Conservation (phyloP, 2,113 vertebrate species). For the Poecile atricapillus region DNA sequence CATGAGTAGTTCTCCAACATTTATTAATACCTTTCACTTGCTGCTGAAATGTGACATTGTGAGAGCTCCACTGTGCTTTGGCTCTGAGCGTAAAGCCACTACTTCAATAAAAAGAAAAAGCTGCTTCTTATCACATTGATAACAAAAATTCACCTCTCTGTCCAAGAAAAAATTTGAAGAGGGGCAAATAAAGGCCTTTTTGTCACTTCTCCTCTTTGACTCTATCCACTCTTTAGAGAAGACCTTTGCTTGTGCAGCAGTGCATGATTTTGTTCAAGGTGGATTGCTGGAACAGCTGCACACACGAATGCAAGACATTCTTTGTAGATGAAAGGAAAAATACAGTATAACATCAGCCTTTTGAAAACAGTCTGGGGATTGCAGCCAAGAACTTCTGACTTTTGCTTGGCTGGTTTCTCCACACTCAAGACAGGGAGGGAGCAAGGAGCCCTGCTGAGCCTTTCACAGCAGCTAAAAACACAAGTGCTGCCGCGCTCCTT, state of each 20-base stretch:
- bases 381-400: conserved; percentile 40
- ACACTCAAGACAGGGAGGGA: not conserved
- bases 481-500: not conserved
- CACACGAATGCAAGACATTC: not conserved
- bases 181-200: not conserved
- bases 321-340: conserved; percentile 50
- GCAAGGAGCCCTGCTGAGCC: not conserved
- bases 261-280: not conserved
- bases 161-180: not conserved
- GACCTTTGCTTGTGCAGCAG: not conserved
- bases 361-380: conserved; percentile 30
- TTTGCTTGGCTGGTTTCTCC: conserved; percentile 31
- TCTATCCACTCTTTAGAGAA: not conserved
- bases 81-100: not conserved
- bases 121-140: not conserved
- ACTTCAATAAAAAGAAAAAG: not conserved
- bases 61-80: not conserved
- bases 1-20: not conserved
- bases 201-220: not conserved
- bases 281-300: not conserved
- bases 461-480: conserved; percentile 4
- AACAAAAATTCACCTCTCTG: not conserved
- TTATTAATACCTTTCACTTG: not conserved
- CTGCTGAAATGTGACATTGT: not conserved
- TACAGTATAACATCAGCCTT: conserved; percentile 11